Percentiles rank a stretch among this genome's conserved stretches.
phyloP scores from a whole-genome alignment of 2,888 invertebrate species.

The Vesta saturnalis region DNA sequence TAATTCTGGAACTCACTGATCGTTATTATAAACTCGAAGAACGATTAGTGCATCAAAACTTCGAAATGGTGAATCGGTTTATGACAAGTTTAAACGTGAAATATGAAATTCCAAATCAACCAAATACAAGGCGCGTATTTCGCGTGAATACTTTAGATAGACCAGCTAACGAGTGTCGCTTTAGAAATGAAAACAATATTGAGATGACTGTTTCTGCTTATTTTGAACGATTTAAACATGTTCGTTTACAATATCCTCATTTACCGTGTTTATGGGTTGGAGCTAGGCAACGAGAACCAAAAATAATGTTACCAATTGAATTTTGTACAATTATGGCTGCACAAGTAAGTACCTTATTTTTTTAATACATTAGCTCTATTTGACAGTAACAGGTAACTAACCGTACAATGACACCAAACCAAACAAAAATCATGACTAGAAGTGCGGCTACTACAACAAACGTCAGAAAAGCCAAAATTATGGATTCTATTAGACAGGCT shows the following conservation, averaged over 20 bases:
- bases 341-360: conserved; percentile 64
- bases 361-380: too few relatives aligned
- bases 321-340: conserved; percentile 81
- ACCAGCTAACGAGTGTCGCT: conserved; percentile 57
- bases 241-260: conserved; percentile 68
- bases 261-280: conserved; percentile 87
- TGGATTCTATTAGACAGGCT: conserved; percentile 65
- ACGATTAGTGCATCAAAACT: not conserved
- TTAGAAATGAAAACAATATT: conserved; percentile 52
- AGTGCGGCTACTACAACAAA: conserved; percentile 86
- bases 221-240: conserved; percentile 57
- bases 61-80: conserved; percentile 20
- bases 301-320: conserved; percentile 85
- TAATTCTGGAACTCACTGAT: conserved; percentile 50
- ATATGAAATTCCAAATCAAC: conserved; percentile 62
- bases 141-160: conserved; percentile 61
- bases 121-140: conserved; percentile 60
- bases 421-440: conserved; percentile 88
- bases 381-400: conserved; percentile 64
- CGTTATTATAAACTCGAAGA: not conserved
- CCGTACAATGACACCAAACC: conserved; percentile 82
- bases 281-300: conserved; percentile 62
- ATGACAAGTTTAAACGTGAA: conserved; percentile 57
- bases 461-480: conserved; percentile 82
- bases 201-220: conserved; percentile 64